Base-by-base conservation (phyloP, 2,888 invertebrate genomes). In the Dynastes maya region DNA sequence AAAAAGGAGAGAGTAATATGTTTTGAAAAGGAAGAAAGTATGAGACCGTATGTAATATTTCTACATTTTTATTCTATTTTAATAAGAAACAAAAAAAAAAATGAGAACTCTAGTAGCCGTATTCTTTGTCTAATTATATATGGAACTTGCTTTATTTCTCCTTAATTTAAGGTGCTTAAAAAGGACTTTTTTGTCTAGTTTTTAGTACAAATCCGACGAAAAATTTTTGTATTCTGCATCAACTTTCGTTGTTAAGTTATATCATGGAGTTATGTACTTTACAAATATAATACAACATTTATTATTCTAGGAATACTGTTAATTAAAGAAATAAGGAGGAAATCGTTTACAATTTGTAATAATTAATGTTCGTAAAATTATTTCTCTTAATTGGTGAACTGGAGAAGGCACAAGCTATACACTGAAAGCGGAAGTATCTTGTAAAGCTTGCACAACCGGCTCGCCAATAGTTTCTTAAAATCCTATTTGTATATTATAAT, bases 41-140 rank as follows among this genome's bases (percentile, higher is more conserved):
- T 76, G 51, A n/a, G 77, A 71, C 72, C 76, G 61, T 79, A 79
- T 77, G 79, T 77, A 74, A 79, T 74, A 79, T 79, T 79, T 79
- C 76, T 76, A 77, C 77, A 79, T 79, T 79, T 79, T 65, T 79
- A 74, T 64, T 77, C 49, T 65, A 27, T 51, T 78, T 27, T 71
- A 16, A 72, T n/a, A 55, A 71, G 53, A n/a, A 13, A 55, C n/a
- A 51, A 27, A 58, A 72, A 70, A 29, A 55, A 71, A 45, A 51
- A 16, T 8, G 2, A 37, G 40, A 13, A 72, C 29, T 22, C 11
- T 61, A 61, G 40, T 72, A 22, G 11, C 32, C 58, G 16, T 68
- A 49, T 27, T 51, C 11, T 45, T 45, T 61, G 61, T 45, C 29
- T 63, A 63, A 77, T 71, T 51, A 40, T 63, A 22, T 78, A 37